Base-by-base conservation (phyloP, 2,888 invertebrate species). In the Nysson spinosus region DNA sequence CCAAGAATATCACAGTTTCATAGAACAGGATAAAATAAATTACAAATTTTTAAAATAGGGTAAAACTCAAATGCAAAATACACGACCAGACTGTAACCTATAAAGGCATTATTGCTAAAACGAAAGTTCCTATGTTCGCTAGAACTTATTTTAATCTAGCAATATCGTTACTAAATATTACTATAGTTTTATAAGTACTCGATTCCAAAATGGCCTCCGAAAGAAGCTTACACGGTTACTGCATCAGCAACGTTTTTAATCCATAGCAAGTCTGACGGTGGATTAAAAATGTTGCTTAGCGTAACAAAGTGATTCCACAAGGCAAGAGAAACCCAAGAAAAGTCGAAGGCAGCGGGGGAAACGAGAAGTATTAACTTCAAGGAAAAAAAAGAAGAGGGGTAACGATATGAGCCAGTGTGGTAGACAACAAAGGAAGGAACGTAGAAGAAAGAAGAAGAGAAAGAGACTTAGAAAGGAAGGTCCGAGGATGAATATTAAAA, bases 401-500 rank as follows among this genome's bases (percentile, higher is more conserved):
- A 4, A 32, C 20, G 43, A 46, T 12, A 24, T 51, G 42, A 35
- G 54, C n/a, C n/a, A n/a, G n/a, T n/a, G n/a, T n/a, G n/a, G n/a
- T n/a, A 52, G 40, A 46, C 7, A 37, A 14, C 22, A 43, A 44
- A 32, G 34, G 34, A 9, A 22, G 17, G 14, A 32, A 20, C 16
- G 20, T 20, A 22, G n/a, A 39, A 37, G 28, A 19, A 30, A 35
- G n/a, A 34, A 28, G 24, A 37, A 14, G 16, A 37, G 22, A 26
- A 16, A 14, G 9, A 9, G 24, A 40, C 37, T 32, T 12, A 16
- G 32, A 37, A 30, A 20, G 24, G 44, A 68, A 57, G 66, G 69
- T 57, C 56, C 47, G 69, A 72, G 77, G 80, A 82, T 83, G 80
- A 81, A 82, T 83, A 83, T 83, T 83, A 83, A 83, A 83, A 81